phyloP scores from a whole-genome alignment of 92 coral and sea anemone species.

The Meandrina meandrites region DNA sequence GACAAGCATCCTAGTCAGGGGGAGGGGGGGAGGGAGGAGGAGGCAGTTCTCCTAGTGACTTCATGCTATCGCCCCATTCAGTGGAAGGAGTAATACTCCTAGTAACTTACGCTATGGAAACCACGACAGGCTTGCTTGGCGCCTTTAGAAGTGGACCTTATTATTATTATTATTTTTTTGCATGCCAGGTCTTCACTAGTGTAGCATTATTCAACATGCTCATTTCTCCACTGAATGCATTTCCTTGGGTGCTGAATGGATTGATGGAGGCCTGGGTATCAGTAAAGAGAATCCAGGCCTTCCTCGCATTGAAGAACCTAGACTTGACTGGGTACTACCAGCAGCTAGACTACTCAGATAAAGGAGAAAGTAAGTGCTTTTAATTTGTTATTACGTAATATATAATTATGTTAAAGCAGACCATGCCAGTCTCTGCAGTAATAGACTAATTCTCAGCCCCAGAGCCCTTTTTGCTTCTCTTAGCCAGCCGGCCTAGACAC shows the following conservation, averaged over 20 bases:
- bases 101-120: too few relatives aligned
- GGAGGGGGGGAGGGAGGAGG: too few relatives aligned
- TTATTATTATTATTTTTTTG: too few relatives aligned
- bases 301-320: conserved; percentile 78
- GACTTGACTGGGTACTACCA: conserved; percentile 73
- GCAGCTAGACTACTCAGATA: conserved; percentile 13
- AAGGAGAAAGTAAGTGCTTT: conserved; percentile 21
- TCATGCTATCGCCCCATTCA: too few relatives aligned
- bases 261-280: conserved; percentile 99
- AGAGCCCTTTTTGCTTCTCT: too few relatives aligned
- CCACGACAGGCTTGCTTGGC: too few relatives aligned
- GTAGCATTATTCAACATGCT: conserved; percentile 98
- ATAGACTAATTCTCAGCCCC: too few relatives aligned
- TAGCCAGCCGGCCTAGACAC: too few relatives aligned
- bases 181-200: conserved; percentile 89
- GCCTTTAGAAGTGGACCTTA: too few relatives aligned
- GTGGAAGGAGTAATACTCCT: too few relatives aligned
- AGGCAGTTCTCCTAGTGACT: too few relatives aligned
- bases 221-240: conserved; percentile 94
- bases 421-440: neutral
- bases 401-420: neutral
- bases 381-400: neutral
- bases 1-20: too few relatives aligned
- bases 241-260: conserved; percentile 98
- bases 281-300: conserved; percentile 86